phyloP scores from a whole-genome alignment of 2,113 vertebrate genomes.

The Aptenodytes forsteri region DNA sequence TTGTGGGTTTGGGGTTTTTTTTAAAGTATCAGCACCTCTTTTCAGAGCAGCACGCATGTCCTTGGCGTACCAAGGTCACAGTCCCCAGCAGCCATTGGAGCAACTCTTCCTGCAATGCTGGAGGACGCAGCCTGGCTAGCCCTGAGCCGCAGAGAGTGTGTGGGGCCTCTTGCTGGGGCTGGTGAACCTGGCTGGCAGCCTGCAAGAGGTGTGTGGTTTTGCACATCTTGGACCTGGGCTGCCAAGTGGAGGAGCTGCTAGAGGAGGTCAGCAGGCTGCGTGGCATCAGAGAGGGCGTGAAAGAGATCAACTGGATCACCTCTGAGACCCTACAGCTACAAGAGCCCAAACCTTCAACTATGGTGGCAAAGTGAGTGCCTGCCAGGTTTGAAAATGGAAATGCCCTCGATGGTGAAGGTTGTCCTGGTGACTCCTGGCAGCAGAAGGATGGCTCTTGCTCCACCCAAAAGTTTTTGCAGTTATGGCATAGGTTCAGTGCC shows the following conservation, averaged over 20 bases:
- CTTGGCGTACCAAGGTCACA: neutral
- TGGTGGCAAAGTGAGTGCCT: rapidly evolving
- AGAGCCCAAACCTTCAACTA: neutral
- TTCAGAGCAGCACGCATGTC: rapidly evolving
- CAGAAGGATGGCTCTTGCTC: neutral
- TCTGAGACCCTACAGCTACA: neutral
- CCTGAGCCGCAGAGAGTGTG: neutral
- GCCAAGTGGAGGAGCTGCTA: neutral
- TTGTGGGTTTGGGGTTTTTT: neutral
- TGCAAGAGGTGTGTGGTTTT: neutral
- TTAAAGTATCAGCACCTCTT: neutral
- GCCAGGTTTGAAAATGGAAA: neutral
- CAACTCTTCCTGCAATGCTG: neutral
- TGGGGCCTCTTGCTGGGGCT: neutral
- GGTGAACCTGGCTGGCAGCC: neutral
- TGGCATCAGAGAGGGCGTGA: neutral
- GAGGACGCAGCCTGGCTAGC: neutral
- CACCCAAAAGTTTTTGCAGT: neutral
- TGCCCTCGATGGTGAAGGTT: neutral
- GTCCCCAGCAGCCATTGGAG: neutral
- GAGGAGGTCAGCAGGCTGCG: neutral
- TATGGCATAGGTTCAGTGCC: neutral
- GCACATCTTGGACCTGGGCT: neutral
- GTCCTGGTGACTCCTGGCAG: neutral
- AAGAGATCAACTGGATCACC: neutral